Conservation (phyloP, 92 coral and sea anemone species). For the Nematostella vectensis region DNA sequence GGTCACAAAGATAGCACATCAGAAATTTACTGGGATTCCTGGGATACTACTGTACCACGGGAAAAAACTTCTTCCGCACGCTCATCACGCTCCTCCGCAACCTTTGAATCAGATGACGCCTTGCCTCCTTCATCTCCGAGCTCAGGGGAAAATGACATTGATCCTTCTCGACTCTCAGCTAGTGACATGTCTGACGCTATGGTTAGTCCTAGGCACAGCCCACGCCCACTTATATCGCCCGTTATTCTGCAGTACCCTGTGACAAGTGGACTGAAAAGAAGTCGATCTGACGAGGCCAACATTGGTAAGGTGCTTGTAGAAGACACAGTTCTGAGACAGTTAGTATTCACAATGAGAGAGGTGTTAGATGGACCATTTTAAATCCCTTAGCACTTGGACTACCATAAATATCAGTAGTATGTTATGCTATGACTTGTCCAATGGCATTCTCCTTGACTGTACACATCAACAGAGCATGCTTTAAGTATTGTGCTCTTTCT, state of each 20-base stretch:
- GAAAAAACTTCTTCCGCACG: conserved; percentile 72
- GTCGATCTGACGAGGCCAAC: conserved; percentile 78
- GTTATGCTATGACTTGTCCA: too few relatives aligned
- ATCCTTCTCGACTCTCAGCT: conserved; percentile 59
- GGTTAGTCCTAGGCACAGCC: conserved; percentile 41
- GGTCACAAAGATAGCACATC: conserved; percentile 87
- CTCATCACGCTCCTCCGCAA: conserved; percentile 77
- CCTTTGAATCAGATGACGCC: conserved; percentile 63
- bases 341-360: too few relatives aligned
- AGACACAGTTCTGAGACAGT: too few relatives aligned
- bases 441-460: too few relatives aligned
- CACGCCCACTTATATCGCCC: conserved; percentile 40
- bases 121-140: conserved; percentile 65
- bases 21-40: conserved; percentile 80
- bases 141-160: conserved; percentile 72
- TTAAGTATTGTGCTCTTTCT: too few relatives aligned
- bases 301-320: conserved; percentile 37
- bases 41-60: conserved; percentile 56
- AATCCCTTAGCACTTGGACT: too few relatives aligned
- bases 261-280: conserved; percentile 53
- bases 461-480: too few relatives aligned
- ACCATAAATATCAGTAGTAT: too few relatives aligned
- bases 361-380: too few relatives aligned
- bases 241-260: conserved; percentile 22
- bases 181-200: conserved; percentile 63